phyloP scores from a whole-genome alignment of 2,113 vertebrate genomes.

The Triplophysa tibetana region DNA sequence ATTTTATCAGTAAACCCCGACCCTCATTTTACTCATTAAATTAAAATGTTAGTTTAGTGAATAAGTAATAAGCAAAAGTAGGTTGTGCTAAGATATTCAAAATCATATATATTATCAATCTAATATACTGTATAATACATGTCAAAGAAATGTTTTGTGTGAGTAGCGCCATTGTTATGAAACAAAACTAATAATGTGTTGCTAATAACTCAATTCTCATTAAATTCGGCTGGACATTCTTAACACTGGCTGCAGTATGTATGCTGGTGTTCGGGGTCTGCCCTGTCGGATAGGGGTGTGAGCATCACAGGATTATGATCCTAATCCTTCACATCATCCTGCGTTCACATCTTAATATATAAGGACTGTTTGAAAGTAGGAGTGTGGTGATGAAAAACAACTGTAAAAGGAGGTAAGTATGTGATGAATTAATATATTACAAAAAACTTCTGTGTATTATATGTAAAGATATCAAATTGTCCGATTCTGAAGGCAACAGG shows the following conservation, averaged over 20 bases:
- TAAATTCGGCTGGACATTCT: conserved; percentile 24
- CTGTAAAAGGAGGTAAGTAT: conserved; percentile 2
- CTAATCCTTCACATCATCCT: conserved; percentile 76
- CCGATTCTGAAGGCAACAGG: background rate
- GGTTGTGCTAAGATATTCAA: background rate
- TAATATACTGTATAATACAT: background rate
- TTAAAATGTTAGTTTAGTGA: background rate
- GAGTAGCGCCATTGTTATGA: background rate
- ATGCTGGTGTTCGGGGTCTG: conserved; percentile 37
- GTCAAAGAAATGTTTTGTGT: background rate
- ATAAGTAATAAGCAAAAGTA: too few relatives aligned
- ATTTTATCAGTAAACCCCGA: background rate
- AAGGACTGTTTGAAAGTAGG: conserved; percentile 58
- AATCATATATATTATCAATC: background rate
- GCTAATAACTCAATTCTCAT: conserved; percentile 30
- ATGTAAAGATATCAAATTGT: background rate
- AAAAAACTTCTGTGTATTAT: background rate
- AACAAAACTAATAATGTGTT: background rate
- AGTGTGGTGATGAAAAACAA: conserved; percentile 51
- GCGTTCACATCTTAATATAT: conserved; percentile 71
- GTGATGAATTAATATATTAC: background rate
- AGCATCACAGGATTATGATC: conserved; percentile 68
- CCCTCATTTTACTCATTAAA: background rate
- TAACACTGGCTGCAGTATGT: conserved; percentile 44
- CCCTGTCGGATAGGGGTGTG: conserved; percentile 55